Base-by-base conservation (phyloP, 2,797 vertebrate species). In the Ptychobarbus kaznakovi region DNA sequence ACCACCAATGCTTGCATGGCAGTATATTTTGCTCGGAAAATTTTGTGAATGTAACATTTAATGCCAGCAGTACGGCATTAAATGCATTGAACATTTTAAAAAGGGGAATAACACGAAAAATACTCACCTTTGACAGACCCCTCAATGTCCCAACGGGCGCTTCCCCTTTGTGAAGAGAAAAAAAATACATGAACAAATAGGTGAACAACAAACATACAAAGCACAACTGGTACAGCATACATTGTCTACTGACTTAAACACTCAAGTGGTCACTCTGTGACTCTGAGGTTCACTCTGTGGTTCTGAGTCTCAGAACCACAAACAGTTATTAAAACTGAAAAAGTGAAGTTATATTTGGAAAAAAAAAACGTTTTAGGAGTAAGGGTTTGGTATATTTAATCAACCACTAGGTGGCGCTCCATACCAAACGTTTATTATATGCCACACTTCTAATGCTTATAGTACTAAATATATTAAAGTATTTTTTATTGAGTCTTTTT, bases 1-100 rank as follows among this genome's bases (percentile, higher is more conserved):
- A 94, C 93, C 93, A 89, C 88, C 88, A 90, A 90, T 90, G 89
- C 89, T 84, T 22, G 16, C 35, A 40, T 76, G 51, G 4, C 1
- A 16, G 4, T 0, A 6, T 6, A 0, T 16, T 6, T 2, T 1
- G 4, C 1, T 0, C 4, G 0, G 3, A 3, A 46, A 2, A 1
- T 32, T 73, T 70, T 42, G 49, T 25, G 1, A 0, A 0, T 38
- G 2, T 9, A 1, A 38, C 6, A n/a, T 2, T 32, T 32, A 32
- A 32, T 32, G 0, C 1, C 25, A 15, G 0, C 3, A 0, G 8
- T 10, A 28, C 1, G 9, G 42, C 7, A 0, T 5, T 3, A 1
- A n/a, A 58, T 0, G 3, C 1, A 3, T 10, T 58, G 8, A 22
- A 15, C 2, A 2, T 4, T 15, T 25, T 5, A 0, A 0, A 6